Conservation (phyloP, 2,797 vertebrate genomes). For the Sebastes oblongus region DNA sequence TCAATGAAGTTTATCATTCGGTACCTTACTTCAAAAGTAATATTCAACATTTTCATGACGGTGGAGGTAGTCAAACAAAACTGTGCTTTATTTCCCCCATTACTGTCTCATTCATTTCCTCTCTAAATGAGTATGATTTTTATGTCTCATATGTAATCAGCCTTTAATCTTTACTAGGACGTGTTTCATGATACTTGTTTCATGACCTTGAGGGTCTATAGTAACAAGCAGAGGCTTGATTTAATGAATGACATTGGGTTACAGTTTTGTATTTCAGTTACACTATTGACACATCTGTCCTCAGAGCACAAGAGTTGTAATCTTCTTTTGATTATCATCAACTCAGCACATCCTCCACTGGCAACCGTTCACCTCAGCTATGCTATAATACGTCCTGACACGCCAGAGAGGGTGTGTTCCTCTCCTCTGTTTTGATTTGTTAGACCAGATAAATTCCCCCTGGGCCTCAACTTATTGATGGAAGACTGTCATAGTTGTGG, state of each 20-base stretch:
- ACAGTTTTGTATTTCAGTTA: not conserved
- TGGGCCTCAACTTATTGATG: no score
- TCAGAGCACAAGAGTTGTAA: not conserved
- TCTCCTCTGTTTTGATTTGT: not conserved
- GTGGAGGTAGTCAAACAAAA: not conserved
- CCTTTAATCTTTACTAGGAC: not conserved
- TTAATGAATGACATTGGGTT: not conserved
- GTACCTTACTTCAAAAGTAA: not conserved
- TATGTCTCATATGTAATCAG: not conserved
- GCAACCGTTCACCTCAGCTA: not conserved
- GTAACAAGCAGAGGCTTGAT: not conserved
- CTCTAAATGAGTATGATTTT: not conserved
- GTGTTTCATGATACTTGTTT: not conserved
- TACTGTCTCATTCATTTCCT: not conserved
- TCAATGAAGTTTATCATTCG: not conserved
- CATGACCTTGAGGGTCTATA: not conserved
- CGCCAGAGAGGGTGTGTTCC: not conserved
- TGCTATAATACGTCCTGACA: slow-evolving; percentile 13
- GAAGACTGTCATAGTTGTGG: not conserved
- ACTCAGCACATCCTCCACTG: not conserved
- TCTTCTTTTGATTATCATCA: not conserved
- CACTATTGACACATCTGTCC: not conserved
- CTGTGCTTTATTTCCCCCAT: no score
- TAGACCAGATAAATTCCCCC: not conserved
- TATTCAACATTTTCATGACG: not conserved